Evolutionary conservation across 2,113 vertebrate species (phyloP), one percentile per base, ranked within the genome.

Genomic region (Campylorhamphus procurvoides): DNA sequence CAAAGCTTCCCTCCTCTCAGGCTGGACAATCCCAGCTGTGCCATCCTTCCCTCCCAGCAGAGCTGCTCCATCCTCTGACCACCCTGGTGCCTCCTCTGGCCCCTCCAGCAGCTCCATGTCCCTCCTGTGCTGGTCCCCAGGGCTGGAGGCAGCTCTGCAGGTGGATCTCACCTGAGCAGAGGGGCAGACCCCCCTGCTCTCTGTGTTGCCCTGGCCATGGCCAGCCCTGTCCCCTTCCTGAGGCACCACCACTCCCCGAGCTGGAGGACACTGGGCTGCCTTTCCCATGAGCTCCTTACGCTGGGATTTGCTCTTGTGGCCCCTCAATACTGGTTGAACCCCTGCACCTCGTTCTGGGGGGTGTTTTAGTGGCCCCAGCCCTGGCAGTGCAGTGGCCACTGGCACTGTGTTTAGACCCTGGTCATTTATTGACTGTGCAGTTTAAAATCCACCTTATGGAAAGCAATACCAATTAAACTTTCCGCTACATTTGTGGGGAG

Each of bases 401-500:
- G 62, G 85, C 71, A 15, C 31, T 0, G 2, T n/a, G 22, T 37
- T 60, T 2, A 56, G 75, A 22, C 50, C 13, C 28, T 0, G 84
- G 74, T 19, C 94, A 69, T 11, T 82, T 59, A 66, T 1, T 29
- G 87, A 44, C 81, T 79, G 67, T 68, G 27, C 2, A 2, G 74
- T 63, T 91, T 71, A 81, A 89, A 63, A 84, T 23, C 67, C 7
- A 68, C 89, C 84, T 84, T 39, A 74, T 24, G 77, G 77, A 72
- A 84, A 92, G 77, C 89, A 93, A 66, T 74, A 66, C 73, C 90
- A 90, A 87, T 91, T 94, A 90, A 96, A 92, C 93, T 84, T 94
- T 69, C 60, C 6, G 67, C 94, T 95, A 92, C 93, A 90, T 95
- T 95, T 91, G 87, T 86, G 87, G 87, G 75, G 7, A 95, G 93